Evolutionary conservation across 2,888 invertebrate species (phyloP), one percentile per base, ranked within the genome.

Genomic region (Drosophila subsilvestris): DNA sequence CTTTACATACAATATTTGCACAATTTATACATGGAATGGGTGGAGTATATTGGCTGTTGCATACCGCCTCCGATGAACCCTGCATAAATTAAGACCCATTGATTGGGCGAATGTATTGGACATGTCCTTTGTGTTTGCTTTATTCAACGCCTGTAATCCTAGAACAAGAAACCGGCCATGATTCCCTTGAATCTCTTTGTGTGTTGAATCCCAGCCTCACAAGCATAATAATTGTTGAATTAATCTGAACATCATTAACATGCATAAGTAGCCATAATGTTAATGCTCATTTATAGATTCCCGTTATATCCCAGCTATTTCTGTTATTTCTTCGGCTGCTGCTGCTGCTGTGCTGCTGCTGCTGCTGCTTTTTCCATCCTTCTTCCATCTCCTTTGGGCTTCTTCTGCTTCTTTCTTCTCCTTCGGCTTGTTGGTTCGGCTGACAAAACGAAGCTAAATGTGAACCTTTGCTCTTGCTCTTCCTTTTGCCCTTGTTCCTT

Each of bases 391-490:
- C 29, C 44, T 45, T 20, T 18, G 12, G 48, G 29, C 29, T 14
- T 48, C 47, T 48, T 49, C 14, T 32, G 37, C 56, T 58, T 32
- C n/a, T 51, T 54, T 43, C 55, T 48, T 20, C 50, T 49, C 37
- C 37, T 37, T 37, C 37, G 37, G 37, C 37, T 14, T 14, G 22
- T 47, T 22, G 45, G 32, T 37, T 70, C 50, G 56, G 45, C 59
- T 54, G 55, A 51, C 66, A 43, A 43, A 68, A 53, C 44, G 59
- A 67, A 69, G 59, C 68, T 67, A 57, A 61, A 61, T 32, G 56
- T 69, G 69, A 70, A 69, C 70, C 62, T 69, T 61, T 73, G 61
- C 70, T 61, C 54, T 25, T 20, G 59, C 18, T 55, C 27, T 37
- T 43, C 47, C 44, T 56, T 44, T 43, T 55, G 65, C 51, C 32